A percentile compares a stretch with the other conserved stretches of the same genome.
phyloP scores from a whole-genome alignment of 2,797 vertebrate species.

The Limosa lapponica region DNA sequence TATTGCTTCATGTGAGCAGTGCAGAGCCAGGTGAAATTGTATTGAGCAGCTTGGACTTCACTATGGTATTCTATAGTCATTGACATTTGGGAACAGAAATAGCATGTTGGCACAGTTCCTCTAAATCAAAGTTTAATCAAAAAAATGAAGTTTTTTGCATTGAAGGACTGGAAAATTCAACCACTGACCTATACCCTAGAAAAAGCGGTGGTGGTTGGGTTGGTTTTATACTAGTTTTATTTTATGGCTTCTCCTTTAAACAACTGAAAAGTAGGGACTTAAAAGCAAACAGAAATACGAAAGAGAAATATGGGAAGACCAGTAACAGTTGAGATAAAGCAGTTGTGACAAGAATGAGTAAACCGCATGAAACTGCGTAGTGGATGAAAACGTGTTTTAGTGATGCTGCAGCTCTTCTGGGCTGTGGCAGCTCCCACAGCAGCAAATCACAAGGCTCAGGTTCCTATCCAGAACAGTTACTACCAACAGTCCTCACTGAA shows the following conservation, averaged over 20 bases:
- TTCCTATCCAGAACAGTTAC: neutral
- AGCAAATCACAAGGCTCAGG: neutral
- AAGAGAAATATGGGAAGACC: neutral
- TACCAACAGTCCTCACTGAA: neutral
- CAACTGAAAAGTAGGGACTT: neutral
- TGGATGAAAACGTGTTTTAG: neutral
- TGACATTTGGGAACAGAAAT: neutral
- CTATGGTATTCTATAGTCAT: neutral
- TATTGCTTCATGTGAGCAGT: accelerated
- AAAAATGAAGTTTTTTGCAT: neutral
- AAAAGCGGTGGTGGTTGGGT: neutral
- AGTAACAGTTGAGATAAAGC: neutral
- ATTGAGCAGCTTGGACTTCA: neutral
- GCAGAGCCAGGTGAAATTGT: neutral
- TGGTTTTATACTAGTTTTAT: neutral
- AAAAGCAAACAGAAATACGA: neutral
- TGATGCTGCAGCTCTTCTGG: neutral
- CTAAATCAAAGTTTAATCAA: too few relatives aligned
- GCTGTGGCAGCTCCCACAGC: neutral
- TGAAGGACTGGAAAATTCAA: neutral
- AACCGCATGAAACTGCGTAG: neutral
- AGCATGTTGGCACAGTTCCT: neutral
- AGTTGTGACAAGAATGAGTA: neutral
- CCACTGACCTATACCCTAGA: neutral
- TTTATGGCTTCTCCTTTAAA: slow-evolving; percentile 5